Evolutionary conservation across 2,888 invertebrate species (phyloP).

Genomic region (Himalopsyche kuldschensis): DNA sequence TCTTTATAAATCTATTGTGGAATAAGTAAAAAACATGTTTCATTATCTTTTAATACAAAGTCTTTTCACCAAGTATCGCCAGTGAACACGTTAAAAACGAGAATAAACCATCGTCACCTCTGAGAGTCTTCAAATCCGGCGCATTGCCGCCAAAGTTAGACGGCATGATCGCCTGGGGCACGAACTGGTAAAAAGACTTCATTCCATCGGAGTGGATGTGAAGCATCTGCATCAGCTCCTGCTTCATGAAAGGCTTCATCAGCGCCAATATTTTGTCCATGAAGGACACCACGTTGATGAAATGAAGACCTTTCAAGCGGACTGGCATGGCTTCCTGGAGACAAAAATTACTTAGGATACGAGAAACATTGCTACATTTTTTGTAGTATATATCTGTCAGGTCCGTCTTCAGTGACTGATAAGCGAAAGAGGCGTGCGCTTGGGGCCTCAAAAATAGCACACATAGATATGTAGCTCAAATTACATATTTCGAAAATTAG

Average conservation of each 20-base stretch:
- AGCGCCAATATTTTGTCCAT: conserved; percentile 71
- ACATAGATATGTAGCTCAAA: no score
- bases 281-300: conserved; percentile 68
- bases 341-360: not conserved
- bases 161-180: conserved; percentile 63
- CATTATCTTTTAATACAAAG: no score
- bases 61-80: no score
- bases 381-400: no score
- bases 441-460: no score
- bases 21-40: no score
- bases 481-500: no score
- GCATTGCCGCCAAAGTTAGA: conserved; percentile 64
- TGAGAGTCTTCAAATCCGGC: not conserved
- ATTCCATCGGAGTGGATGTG: conserved; percentile 57
- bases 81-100: no score
- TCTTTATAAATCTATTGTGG: no score
- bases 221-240: conserved; percentile 59
- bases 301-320: conserved; percentile 69
- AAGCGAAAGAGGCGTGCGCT: no score
- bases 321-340: conserved; percentile 70
- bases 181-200: conserved; percentile 51
- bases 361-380: no score
- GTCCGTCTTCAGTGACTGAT: no score
- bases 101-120: conserved; percentile 12
- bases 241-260: conserved; percentile 74